Percentiles rank a stretch among this genome's conserved stretches.
Conservation (phyloP, 2,888 invertebrate genomes). For the Cryptosula pallasiana region DNA sequence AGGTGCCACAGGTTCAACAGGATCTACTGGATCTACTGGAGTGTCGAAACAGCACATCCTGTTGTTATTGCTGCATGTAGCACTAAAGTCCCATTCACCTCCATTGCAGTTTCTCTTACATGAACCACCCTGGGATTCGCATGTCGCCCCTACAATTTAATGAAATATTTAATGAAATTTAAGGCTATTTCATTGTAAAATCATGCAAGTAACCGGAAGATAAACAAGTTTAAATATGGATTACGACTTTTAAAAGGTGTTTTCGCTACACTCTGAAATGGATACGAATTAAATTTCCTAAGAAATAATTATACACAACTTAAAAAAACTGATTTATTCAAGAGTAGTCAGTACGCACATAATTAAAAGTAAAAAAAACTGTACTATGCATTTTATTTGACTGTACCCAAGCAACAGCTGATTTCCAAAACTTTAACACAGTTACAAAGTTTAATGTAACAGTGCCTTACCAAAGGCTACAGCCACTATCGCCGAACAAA, state of each 20-base stretch:
- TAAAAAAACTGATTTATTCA: neutral
- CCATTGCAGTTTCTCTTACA: neutral
- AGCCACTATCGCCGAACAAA: neutral
- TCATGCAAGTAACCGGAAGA: too few species aligned
- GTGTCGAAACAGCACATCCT: constrained; percentile 4
- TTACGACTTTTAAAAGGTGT: too few species aligned
- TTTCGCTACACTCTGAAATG: too few species aligned
- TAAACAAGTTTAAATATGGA: too few species aligned
- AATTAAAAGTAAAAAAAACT: neutral
- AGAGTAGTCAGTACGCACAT: neutral
- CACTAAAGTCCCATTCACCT: constrained; percentile 3
- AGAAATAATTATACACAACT: neutral
- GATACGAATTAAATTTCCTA: neutral
- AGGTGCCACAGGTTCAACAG: neutral
- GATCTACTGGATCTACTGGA: neutral
- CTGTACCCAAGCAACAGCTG: too few species aligned
- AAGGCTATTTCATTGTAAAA: too few species aligned
- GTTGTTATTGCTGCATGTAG: neutral
- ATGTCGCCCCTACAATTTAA: neutral
- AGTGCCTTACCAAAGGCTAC: neutral
- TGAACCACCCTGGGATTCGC: neutral
- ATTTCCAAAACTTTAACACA: too few species aligned
- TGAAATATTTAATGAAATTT: too few species aligned
- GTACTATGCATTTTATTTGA: neutral
- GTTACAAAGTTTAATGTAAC: too few species aligned